phyloP scores from a whole-genome alignment of 2,113 vertebrate species.

The Ceyx cyanopectus region DNA sequence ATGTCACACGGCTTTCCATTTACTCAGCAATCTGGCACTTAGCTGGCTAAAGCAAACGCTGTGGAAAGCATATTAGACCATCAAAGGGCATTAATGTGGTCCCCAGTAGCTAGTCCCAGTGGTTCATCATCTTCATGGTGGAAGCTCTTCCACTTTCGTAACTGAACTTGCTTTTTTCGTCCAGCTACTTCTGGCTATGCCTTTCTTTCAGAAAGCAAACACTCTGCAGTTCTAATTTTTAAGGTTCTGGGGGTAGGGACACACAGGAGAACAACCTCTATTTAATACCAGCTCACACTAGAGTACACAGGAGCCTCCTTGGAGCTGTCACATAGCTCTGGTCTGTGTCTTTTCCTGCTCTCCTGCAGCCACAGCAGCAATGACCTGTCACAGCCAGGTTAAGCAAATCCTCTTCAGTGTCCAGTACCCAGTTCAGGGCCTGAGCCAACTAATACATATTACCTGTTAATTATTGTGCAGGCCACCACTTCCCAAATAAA shows the following conservation, averaged over 20 bases:
- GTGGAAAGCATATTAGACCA: background rate
- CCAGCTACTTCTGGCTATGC: background rate
- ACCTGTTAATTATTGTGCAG: background rate
- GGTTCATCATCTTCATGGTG: background rate
- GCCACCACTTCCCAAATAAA: background rate
- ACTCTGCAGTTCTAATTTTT: background rate
- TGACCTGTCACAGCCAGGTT: background rate
- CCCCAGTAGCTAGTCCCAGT: background rate
- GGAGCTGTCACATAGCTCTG: background rate
- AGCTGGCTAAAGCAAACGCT: background rate
- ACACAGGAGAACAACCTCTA: background rate
- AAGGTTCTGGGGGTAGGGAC: background rate
- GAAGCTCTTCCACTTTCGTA: rapidly evolving
- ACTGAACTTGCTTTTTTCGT: background rate
- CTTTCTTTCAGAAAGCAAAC: background rate
- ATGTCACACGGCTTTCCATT: background rate
- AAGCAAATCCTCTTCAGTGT: background rate
- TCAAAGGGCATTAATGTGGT: background rate
- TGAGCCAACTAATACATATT: background rate
- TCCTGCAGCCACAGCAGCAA: background rate
- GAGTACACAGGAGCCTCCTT: background rate
- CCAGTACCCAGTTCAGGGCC: background rate
- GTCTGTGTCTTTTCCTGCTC: background rate
- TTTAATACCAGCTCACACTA: background rate
- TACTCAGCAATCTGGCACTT: background rate